These are phyloP conservation scores for Cyanoderma ruficeps DNA, from an alignment of 2,113 vertebrate species.

Conservation along the genomic window DNA sequence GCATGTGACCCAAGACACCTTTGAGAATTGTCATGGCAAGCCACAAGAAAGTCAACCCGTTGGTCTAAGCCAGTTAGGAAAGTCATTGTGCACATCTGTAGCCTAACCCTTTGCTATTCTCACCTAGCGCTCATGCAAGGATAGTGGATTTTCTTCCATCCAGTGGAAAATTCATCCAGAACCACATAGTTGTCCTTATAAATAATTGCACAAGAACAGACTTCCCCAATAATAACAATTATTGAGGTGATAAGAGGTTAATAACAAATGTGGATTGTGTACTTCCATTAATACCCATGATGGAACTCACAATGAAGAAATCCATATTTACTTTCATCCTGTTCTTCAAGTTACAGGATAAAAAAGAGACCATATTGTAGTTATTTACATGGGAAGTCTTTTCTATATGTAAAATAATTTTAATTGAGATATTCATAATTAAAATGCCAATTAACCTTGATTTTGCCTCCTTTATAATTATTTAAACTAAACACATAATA, in stretches of 20 bases:
- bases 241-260: conserved; percentile 4
- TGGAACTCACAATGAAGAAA: neutral
- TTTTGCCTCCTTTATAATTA: conserved; percentile 61
- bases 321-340: conserved; percentile 10
- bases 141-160: neutral
- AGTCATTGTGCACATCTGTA: neutral
- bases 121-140: neutral
- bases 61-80: neutral
- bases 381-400: conserved; percentile 45
- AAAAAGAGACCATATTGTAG: conserved; percentile 26
- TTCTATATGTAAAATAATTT: conserved; percentile 46
- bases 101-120: neutral
- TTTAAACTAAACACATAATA: conserved; percentile 69
- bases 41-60: neutral
- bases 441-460: conserved; percentile 70
- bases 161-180: neutral
- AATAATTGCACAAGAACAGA: neutral
- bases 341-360: conserved; percentile 42
- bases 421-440: conserved; percentile 65
- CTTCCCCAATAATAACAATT: neutral
- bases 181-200: neutral
- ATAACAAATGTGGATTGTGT: neutral
- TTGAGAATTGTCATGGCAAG: neutral
- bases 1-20: neutral
- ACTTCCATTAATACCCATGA: neutral